Conservation (phyloP, 2,888 invertebrate species). For the Cremastinae sp. region DNA sequence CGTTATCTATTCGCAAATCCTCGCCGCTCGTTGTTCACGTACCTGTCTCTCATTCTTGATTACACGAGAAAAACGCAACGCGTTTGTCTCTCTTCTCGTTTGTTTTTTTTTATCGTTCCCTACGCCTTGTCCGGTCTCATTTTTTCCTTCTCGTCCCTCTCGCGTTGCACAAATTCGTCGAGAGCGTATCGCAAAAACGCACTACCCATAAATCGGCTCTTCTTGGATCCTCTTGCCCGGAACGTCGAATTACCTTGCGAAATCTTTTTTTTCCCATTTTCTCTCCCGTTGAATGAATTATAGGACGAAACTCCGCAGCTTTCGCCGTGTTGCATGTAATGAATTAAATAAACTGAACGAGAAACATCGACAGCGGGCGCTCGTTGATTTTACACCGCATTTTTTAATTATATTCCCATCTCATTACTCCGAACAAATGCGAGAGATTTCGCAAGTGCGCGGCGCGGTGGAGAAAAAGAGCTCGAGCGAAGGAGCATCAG, state of each 20-base stretch:
- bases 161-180: background rate
- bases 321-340: conserved; percentile 38
- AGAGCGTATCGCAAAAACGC: conserved; percentile 37
- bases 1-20: conserved; percentile 38
- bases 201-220: conserved; percentile 52
- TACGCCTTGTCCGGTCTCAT: conserved; percentile 9
- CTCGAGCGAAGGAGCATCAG: no score
- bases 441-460: background rate
- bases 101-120: conserved; percentile 23
- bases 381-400: background rate
- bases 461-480: background rate
- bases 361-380: conserved; percentile 8
- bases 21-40: conserved; percentile 13
- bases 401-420: background rate
- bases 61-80: conserved; percentile 3
- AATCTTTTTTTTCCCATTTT: conserved; percentile 27
- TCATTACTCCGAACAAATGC: background rate
- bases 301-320: conserved; percentile 28
- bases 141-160: conserved; percentile 9
- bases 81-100: background rate
- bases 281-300: conserved; percentile 42
- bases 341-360: conserved; percentile 21
- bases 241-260: conserved; percentile 55
- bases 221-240: conserved; percentile 44
- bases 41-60: conserved; percentile 28